phyloP scores from a whole-genome alignment of 2,113 vertebrate species.

The Prionailurus bengalensis region DNA sequence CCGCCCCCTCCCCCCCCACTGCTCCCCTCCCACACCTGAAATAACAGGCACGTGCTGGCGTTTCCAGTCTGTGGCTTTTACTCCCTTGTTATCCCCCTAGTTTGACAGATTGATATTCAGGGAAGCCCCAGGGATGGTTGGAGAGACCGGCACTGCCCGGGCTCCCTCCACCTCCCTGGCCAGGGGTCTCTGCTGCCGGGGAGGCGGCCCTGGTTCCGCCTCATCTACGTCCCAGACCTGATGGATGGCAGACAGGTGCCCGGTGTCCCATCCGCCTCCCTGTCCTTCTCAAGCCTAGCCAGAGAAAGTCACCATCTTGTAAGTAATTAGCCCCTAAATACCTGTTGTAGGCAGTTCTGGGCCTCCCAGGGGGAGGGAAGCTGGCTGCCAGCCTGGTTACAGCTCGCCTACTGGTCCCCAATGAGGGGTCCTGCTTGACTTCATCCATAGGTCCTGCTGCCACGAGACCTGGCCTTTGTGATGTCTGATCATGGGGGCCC shows the following conservation, averaged over 20 bases:
- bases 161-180: background rate
- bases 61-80: constrained; percentile 54
- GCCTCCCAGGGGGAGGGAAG: background rate
- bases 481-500: background rate
- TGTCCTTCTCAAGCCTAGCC: background rate
- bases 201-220: background rate
- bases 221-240: background rate
- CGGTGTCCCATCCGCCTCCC: background rate
- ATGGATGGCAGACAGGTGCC: background rate
- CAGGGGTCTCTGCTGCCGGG: background rate
- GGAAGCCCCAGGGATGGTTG: background rate
- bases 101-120: constrained; percentile 32
- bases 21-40: background rate
- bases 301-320: background rate
- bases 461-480: background rate
- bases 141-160: background rate
- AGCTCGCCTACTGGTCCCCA: background rate
- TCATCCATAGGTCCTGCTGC: background rate
- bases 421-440: background rate
- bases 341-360: background rate
- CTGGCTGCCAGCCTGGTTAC: background rate
- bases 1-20: rapidly evolving
- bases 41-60: background rate
- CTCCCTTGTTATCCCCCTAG: background rate
- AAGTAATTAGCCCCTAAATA: background rate